phyloP scores from a whole-genome alignment of 2,797 vertebrate genomes.

The Adrianichthys oophorus region DNA sequence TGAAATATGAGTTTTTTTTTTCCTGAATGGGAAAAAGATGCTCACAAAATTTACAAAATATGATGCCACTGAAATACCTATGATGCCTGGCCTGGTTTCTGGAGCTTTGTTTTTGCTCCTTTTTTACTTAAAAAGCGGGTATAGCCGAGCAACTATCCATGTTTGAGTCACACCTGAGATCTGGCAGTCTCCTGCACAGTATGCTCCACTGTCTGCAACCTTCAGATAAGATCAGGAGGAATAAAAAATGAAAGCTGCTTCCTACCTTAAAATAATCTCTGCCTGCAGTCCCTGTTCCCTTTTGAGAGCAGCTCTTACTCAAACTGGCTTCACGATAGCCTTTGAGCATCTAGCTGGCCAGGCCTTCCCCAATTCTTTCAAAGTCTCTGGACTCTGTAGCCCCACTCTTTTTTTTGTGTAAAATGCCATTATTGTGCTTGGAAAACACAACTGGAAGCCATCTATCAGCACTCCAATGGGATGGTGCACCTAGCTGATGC shows the following conservation, averaged over 20 bases:
- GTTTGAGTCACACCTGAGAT: slow-evolving; percentile 43
- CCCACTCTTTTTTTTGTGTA: neutral
- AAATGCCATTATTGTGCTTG: neutral
- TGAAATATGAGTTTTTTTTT: slow-evolving; percentile 8
- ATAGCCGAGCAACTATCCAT: slow-evolving; percentile 23
- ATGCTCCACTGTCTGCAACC: slow-evolving; percentile 23
- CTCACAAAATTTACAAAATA: slow-evolving; percentile 6
- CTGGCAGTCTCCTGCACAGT: slow-evolving; percentile 18
- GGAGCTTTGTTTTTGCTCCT: slow-evolving; percentile 20
- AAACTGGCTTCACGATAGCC: slow-evolving; percentile 18
- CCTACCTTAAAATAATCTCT: slow-evolving; percentile 32
- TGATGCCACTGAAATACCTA: slow-evolving; percentile 27
- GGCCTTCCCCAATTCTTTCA: neutral
- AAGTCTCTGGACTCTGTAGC: neutral
- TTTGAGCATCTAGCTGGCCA: slow-evolving; percentile 8
- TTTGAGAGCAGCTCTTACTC: slow-evolving; percentile 19
- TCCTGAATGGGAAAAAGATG: neutral
- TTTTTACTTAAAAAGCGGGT: slow-evolving; percentile 8
- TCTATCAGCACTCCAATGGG: neutral
- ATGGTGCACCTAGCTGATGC: neutral
- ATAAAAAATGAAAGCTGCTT: slow-evolving; percentile 30
- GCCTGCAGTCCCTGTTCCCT: slow-evolving; percentile 16
- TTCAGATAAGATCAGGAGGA: slow-evolving; percentile 45
- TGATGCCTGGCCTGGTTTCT: slow-evolving; percentile 25
- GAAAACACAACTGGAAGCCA: neutral